These are phyloP conservation scores for Sycophaga agraensis DNA, from an alignment of 1,140 invertebrate species.

Conservation along the genomic window DNA sequence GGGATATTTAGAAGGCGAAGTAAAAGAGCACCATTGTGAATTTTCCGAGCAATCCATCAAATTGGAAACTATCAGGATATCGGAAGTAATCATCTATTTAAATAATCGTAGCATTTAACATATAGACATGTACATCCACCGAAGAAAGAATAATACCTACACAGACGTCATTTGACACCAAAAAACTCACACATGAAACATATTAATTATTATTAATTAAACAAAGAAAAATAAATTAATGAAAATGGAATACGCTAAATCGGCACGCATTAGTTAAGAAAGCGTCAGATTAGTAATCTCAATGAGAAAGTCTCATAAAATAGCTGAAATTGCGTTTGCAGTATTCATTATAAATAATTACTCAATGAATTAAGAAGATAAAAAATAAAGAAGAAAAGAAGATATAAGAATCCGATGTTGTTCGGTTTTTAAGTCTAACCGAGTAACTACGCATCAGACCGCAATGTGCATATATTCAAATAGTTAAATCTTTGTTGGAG, in stretches of 20 bases:
- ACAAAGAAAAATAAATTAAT: constrained; percentile 32
- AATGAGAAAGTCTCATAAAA: constrained; percentile 33
- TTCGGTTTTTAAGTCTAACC: constrained; percentile 46
- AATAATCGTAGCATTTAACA: neutral
- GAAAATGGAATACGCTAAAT: constrained; percentile 35
- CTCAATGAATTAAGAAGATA: constrained; percentile 26
- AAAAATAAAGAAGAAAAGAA: constrained; percentile 1
- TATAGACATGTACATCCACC: no score
- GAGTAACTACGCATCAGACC: constrained; percentile 41
- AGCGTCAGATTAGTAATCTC: constrained; percentile 3
- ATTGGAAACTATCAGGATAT: neutral
- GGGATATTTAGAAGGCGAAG: neutral
- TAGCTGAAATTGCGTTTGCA: constrained; percentile 43
- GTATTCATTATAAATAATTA: constrained; percentile 46
- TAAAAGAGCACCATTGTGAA: constrained; percentile 12
- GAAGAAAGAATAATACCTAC: neutral
- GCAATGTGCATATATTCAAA: constrained; percentile 45
- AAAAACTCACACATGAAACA: constrained; percentile 31
- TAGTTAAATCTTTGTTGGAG: constrained; percentile 43
- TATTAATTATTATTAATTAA: constrained; percentile 32
- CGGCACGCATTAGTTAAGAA: constrained; percentile 38
- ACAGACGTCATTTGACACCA: constrained; percentile 37
- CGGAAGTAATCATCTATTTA: no score
- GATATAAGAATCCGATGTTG: constrained; percentile 29
- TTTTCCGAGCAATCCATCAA: constrained; percentile 10